Percentiles rank a stretch among this genome's conserved stretches.
Evolutionary conservation across 1,140 invertebrate species (phyloP).

Genomic region (Brachionus plicatilis): DNA sequence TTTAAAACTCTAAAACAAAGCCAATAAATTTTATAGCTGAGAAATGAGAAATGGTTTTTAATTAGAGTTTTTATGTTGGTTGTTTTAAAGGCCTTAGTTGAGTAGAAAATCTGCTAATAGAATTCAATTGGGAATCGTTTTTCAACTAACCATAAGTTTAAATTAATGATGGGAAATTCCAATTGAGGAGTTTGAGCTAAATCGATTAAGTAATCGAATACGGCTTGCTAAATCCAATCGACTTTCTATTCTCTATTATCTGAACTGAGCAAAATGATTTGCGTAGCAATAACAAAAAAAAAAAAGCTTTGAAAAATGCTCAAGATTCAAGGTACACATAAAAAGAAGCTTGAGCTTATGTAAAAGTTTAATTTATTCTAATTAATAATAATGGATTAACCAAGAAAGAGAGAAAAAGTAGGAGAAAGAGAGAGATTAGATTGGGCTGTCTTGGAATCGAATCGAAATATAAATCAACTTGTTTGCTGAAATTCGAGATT

Average conservation of each 20-base stretch:
- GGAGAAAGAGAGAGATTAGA: neutral
- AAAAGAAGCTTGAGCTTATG: neutral
- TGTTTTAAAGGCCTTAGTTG: neutral
- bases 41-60: neutral
- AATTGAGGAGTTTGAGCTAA: neutral
- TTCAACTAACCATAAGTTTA: neutral
- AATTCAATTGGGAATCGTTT: neutral
- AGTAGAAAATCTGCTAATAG: neutral
- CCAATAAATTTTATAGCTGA: neutral
- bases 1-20: neutral
- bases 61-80: neutral
- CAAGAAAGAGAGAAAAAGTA: neutral
- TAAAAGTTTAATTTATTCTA: neutral
- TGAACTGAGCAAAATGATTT: neutral
- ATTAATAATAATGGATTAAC: neutral
- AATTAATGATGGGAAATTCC: neutral
- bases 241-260: neutral
- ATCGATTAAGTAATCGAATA: neutral
- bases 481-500: conserved; percentile 5
- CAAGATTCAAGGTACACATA: neutral
- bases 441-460: neutral
- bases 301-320: neutral
- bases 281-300: neutral
- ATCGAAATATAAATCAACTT: neutral
- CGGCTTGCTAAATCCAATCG: neutral